Evolutionary conservation across 2,797 vertebrate genomes (phyloP), one percentile per base, ranked within the genome.

Genomic region (Pogoniulus pusillus): DNA sequence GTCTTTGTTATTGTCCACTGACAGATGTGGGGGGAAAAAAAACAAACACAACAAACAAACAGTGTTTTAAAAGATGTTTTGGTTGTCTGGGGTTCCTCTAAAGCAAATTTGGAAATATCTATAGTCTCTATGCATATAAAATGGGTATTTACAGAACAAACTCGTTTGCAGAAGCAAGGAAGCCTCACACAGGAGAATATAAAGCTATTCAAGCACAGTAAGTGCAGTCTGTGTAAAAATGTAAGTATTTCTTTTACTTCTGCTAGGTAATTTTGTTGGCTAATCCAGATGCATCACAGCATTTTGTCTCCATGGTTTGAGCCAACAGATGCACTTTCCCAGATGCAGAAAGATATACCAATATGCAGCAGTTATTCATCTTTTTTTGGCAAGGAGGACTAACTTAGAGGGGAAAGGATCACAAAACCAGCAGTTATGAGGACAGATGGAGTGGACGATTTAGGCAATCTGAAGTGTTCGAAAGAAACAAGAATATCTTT

Each of bases 381-480:
- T 23, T 14, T 51, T 49, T 57, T 57, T 80, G 60, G 30, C 24
- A 60, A 29, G 13, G 24, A 63, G 49, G 1, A 11, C 57, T 74
- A 26, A 12, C 3, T 62, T 18, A 22, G 41, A 51, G 34, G 11
- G 35, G 47, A 17, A 66, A 9, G 4, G 16, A 45, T 74, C 57
- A 63, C 1, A 2, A 55, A 65, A 13, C 4, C 35, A 73, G 35
- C 60, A 84, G 30, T 29, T 35, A 24, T 0, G 0, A 0, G 0
- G 10, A 29, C 17, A 80, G 41, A 37, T 43, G n/a, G n/a, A 70
- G 16, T 12, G 47, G 14, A 6, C 1, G 2, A 19, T 57, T 76
- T 7, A 35, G 19, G 19, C 22, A 85, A 8, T 16, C 16, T 75
- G 59, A 75, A 66, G 9, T 4, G 3, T 41, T 88, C 53, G 24